These are phyloP conservation scores for Eidolon dupreanum DNA, from an alignment of 2,797 vertebrate species.

Conservation along the genomic window DNA sequence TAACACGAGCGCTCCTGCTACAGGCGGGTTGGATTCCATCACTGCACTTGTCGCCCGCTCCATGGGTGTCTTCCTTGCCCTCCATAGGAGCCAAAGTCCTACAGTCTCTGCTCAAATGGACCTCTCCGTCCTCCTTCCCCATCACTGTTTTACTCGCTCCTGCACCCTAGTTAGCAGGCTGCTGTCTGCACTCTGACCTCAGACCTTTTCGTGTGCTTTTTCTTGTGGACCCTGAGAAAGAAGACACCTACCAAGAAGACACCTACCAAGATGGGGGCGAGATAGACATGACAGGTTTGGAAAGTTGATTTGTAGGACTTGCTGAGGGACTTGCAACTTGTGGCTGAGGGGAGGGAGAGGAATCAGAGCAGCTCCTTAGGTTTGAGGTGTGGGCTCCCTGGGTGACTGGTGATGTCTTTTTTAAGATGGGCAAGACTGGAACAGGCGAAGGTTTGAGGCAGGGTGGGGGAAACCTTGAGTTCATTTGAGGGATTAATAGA, in stretches of 20 bases:
- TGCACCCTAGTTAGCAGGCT: not conserved
- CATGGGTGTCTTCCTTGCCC: not conserved
- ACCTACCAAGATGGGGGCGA: not conserved
- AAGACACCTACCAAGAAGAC: not conserved
- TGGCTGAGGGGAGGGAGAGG: rapidly evolving
- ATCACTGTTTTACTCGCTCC: rapidly evolving
- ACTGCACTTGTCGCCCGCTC: rapidly evolving
- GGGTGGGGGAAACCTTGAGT: not conserved
- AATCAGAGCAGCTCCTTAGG: not conserved
- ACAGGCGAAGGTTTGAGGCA: too few species aligned
- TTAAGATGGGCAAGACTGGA: not conserved
- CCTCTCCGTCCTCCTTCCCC: not conserved
- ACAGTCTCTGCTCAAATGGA: not conserved
- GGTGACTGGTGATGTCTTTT: not conserved
- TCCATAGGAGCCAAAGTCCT: not conserved
- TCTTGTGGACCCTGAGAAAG: not conserved
- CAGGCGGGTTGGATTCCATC: too few species aligned
- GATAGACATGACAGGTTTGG: not conserved
- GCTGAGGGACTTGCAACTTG: not conserved
- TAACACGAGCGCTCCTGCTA: not conserved
- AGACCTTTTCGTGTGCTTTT: not conserved
- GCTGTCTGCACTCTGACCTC: not conserved
- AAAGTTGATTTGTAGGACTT: not conserved
- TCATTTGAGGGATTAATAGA: not conserved
- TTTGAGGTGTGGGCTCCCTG: not conserved